Percentiles rank a stretch among this genome's conserved stretches.
These are phyloP conservation scores for Drosophila buzzatii DNA, from an alignment of 2,888 invertebrate genomes.

Conservation along the genomic window DNA sequence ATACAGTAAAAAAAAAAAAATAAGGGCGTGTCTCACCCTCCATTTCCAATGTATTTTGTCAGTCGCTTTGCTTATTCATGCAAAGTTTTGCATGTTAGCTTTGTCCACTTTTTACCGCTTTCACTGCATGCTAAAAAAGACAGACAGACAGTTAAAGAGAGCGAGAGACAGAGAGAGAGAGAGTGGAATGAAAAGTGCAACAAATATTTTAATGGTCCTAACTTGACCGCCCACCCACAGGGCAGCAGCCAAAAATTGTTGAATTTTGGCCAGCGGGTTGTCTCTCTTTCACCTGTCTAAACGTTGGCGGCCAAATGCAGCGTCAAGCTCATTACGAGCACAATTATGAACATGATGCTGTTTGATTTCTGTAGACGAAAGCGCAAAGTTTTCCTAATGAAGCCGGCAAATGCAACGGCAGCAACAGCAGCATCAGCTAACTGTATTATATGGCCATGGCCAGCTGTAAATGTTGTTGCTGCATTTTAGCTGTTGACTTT, in stretches of 20 bases:
- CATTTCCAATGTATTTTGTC: constrained; percentile 39
- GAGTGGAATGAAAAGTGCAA: constrained; percentile 34
- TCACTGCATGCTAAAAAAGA: constrained; percentile 60
- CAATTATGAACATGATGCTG: constrained; percentile 45
- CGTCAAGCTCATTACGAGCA: constrained; percentile 53
- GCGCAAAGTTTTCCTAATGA: constrained; percentile 78
- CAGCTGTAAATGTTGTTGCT: constrained; percentile 37
- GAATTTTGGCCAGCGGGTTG: constrained; percentile 49
- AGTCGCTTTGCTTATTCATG: constrained; percentile 61
- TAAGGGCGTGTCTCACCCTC: constrained; percentile 58
- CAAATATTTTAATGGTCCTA: constrained; percentile 48
- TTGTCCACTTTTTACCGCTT: constrained; percentile 49
- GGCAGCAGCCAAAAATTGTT: constrained; percentile 21
- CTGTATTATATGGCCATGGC: constrained; percentile 59
- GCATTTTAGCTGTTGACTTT: constrained; percentile 69
- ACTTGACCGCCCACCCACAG: constrained; percentile 49
- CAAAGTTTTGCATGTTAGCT: constrained; percentile 57
- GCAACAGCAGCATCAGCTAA: constrained; percentile 39
- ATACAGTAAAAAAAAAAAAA: constrained; percentile 28
- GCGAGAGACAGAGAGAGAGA: no score
- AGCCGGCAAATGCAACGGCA: constrained; percentile 49
- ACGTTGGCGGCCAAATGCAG: constrained; percentile 57
- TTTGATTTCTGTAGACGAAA: constrained; percentile 59
- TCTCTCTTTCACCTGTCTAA: constrained; percentile 62
- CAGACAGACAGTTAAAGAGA: not conserved